These are phyloP conservation scores for Ecliptopera silaceata DNA, from an alignment of 2,888 invertebrate genomes.

Conservation along the genomic window DNA sequence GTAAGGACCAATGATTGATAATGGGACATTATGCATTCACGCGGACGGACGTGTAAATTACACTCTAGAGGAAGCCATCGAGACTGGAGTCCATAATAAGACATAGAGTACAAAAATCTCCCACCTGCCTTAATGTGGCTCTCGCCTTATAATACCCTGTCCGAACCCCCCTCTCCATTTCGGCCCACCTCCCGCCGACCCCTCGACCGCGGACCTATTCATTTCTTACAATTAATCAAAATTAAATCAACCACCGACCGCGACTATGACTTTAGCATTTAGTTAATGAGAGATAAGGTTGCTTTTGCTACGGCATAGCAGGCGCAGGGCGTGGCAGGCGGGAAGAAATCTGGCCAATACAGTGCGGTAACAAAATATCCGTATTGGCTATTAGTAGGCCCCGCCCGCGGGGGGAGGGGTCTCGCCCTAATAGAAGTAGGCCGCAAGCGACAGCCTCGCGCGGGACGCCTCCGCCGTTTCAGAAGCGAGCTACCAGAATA, in stretches of 20 bases:
- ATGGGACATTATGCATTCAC: constrained; percentile 52
- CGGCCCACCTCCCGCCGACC: constrained; percentile 34
- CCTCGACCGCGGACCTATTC: constrained; percentile 62
- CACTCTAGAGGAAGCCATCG: constrained; percentile 46
- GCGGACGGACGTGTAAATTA: constrained; percentile 29
- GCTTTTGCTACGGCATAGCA: constrained; percentile 45
- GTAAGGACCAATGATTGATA: constrained; percentile 53
- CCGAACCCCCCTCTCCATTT: constrained; percentile 21
- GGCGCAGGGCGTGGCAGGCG: constrained; percentile 73
- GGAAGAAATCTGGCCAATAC: constrained; percentile 85
- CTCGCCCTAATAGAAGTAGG: constrained; percentile 37
- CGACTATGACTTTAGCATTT: constrained; percentile 50
- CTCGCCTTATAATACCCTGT: constrained; percentile 27
- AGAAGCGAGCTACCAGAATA: constrained; percentile 12
- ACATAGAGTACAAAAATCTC: constrained; percentile 31
- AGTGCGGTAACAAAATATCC: constrained; percentile 83
- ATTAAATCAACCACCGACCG: constrained; percentile 68
- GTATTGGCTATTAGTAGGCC: constrained; percentile 83
- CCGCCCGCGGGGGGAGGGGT: constrained; percentile 67
- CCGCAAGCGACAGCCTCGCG: constrained; percentile 38
- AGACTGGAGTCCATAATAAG: constrained; percentile 35
- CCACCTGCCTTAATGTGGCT: constrained; percentile 37
- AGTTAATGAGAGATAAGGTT: constrained; percentile 46
- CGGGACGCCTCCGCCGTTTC: constrained; percentile 44
- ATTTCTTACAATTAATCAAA: constrained; percentile 82